Evolutionary conservation across 37 sponge, comb jelly and placozoan genomes (phyloP).

Genomic region (Bolinopsis microptera): DNA sequence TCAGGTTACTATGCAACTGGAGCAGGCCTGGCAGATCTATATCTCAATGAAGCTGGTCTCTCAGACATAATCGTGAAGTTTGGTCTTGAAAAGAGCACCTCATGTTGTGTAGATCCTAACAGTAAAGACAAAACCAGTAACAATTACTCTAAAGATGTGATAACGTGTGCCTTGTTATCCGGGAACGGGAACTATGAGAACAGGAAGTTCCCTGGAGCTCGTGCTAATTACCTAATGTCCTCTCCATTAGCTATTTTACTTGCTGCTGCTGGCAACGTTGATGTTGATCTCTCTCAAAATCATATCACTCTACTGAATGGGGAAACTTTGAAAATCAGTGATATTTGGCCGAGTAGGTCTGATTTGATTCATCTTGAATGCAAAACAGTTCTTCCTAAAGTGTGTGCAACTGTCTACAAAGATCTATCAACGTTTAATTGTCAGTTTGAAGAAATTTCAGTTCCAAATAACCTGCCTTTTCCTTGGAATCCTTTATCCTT

Average conservation of each 20-base stretch:
- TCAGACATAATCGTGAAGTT: not conserved
- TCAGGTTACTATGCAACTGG: conserved; percentile 47
- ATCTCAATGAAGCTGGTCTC: conserved; percentile 6
- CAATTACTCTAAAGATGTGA: not conserved
- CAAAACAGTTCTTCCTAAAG: conserved; percentile 10
- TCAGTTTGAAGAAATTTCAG: not conserved
- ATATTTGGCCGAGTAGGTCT: conserved; percentile 17
- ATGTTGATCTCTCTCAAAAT: not conserved
- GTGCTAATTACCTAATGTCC: conserved; percentile 10
- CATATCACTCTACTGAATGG: not conserved
- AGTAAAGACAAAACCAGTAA: too few relatives aligned
- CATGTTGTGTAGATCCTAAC: not conserved
- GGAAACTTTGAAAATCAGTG: not conserved
- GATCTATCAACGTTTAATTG: not conserved
- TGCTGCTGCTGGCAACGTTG: not conserved
- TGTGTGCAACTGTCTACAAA: conserved; percentile 12
- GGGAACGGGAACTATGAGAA: conserved; percentile 61
- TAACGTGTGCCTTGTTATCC: conserved; percentile 34
- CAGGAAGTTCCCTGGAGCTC: conserved; percentile 9
- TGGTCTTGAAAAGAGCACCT: not conserved
- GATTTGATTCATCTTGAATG: conserved; percentile 20
- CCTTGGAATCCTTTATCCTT: not conserved
- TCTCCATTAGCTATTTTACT: conserved; percentile 44
- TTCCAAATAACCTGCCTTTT: not conserved
- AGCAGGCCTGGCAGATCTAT: conserved; percentile 52